Evolutionary conservation across 2,888 invertebrate genomes (phyloP).

Genomic region (Flexamia atlantica): DNA sequence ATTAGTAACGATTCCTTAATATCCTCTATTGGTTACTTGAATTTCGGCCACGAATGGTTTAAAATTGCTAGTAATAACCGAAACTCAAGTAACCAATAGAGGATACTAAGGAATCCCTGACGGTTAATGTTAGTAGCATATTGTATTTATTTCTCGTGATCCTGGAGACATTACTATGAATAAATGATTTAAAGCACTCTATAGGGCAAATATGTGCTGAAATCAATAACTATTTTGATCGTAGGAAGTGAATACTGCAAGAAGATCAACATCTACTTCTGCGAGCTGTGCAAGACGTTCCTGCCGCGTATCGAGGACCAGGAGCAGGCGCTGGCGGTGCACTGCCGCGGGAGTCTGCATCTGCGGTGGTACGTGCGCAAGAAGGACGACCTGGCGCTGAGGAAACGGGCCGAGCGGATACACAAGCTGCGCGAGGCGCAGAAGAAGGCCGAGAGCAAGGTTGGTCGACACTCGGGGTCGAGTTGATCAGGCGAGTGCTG

Average conservation of each 20-base stretch:
- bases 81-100: no score
- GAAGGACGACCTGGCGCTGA: constrained; percentile 86
- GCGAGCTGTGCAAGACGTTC: constrained; percentile 88
- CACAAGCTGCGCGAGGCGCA: constrained; percentile 72
- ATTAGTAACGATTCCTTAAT: no score
- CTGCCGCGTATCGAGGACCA: constrained; percentile 81
- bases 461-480: background rate
- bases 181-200: no score
- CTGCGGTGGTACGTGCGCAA: constrained; percentile 87
- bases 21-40: no score
- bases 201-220: no score
- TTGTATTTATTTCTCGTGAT: no score
- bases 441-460: constrained; percentile 69
- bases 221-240: constrained; percentile 28
- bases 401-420: constrained; percentile 84
- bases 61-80: no score
- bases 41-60: no score
- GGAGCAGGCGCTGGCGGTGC: constrained; percentile 81
- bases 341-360: constrained; percentile 87
- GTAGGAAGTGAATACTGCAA: constrained; percentile 85
- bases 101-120: no score
- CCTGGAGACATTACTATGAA: no score
- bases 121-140: no score
- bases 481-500: no score
- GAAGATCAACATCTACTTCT: constrained; percentile 87